Evolutionary conservation across 2,888 invertebrate genomes (phyloP), one percentile per base, ranked within the genome.

Genomic region (Metellina segmentata): DNA sequence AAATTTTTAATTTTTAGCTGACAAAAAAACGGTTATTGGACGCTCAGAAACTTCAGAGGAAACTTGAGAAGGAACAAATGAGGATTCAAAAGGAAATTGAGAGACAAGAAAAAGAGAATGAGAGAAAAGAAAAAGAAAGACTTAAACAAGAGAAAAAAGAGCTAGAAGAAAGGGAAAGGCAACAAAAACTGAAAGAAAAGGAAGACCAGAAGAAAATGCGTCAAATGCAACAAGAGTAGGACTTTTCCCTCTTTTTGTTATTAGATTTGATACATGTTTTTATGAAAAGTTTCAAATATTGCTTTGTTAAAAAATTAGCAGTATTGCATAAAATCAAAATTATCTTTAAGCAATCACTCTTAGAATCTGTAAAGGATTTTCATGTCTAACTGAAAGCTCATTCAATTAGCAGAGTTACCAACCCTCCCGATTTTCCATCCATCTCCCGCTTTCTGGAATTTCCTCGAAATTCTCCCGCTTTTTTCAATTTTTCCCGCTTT

Each of bases 131-230:
- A 69, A 87, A 88, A 51, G 92, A 90, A 79, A 69, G 81, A 9
- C n/a, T 89, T 13, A 92, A 79, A 48, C 75, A 71, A 51, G 90
- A 89, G 74, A 92, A 93, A 34, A 93, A 92, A 87, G 89, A 92
- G 34, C 90, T 88, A 51, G 92, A 92, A 34, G 92, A 92, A 75
- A 92, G 85, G 74, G 92, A 92, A 77, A 88, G 71, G 20, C 74
- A 74, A 7, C 82, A 90, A 78, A 92, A 83, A 69, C 77, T 86
- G n/a, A 78, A 92, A 83, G 89, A 92, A 61, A 89, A 87, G 72
- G 90, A 90, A 75, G 90, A 90, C 20, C 78, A 61, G 7, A 85
- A 81, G 19, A 87, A 79, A 74, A 48, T 77, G 7, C 77, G 78
- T 0, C 87, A 88, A 34, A 16, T 87, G 71, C 7, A 72, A 20